A percentile compares a stretch with the other conserved stretches of the same genome.
Conservation (phyloP, 1,140 invertebrate genomes). For the Oreohelix idahoensis region DNA sequence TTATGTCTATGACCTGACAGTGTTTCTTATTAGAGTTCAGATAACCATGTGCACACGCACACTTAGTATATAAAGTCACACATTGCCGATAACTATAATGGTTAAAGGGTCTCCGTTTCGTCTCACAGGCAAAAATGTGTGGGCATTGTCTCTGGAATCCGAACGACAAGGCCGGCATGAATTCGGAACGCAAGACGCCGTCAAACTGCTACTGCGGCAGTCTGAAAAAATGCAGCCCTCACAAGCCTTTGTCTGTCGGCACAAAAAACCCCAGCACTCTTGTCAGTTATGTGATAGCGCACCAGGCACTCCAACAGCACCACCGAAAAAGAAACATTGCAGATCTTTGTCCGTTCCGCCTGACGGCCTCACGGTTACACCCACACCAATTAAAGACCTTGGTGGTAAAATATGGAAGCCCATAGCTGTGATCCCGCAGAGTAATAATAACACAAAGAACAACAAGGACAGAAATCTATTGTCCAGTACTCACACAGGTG, state of each 20-base stretch:
- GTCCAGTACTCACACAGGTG: not conserved
- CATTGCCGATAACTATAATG: no score
- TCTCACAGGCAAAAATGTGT: slow-evolving; percentile 33
- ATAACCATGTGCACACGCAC: no score
- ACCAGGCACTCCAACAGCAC: slow-evolving; percentile 45
- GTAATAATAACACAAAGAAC: slow-evolving; percentile 19
- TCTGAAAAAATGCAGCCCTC: not conserved
- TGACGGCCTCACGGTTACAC: slow-evolving; percentile 46
- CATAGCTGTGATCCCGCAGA: slow-evolving; percentile 50
- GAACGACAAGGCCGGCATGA: not conserved
- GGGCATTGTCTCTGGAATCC: slow-evolving; percentile 28
- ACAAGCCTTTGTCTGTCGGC: not conserved
- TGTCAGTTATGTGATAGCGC: slow-evolving; percentile 51
- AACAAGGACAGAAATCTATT: slow-evolving; percentile 24
- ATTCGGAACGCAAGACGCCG: not conserved
- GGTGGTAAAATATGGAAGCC: slow-evolving; percentile 55
- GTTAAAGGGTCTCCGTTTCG: not conserved
- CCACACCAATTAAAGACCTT: slow-evolving; percentile 51
- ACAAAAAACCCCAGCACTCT: slow-evolving; percentile 12
- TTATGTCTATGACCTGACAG: no score
- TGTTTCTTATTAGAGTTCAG: no score
- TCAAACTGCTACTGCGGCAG: not conserved
- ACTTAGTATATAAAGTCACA: no score
- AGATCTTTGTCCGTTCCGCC: slow-evolving; percentile 58
- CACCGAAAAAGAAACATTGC: slow-evolving; percentile 69